These are phyloP conservation scores for Chelonia mydas DNA, from an alignment of 2,797 vertebrate genomes.

Conservation along the genomic window DNA sequence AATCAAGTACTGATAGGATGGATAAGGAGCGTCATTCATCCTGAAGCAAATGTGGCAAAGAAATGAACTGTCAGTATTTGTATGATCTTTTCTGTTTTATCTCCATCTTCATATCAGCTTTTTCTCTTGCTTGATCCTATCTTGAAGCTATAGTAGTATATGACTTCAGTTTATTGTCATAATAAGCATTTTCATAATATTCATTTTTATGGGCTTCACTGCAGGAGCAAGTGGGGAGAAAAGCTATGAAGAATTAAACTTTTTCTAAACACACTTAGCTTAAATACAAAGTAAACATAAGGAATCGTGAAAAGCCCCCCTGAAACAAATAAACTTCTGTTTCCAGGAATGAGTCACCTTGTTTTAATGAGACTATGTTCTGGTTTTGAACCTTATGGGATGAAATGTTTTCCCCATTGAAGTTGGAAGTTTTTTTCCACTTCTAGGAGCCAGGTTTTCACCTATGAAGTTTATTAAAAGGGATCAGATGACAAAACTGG, in stretches of 20 bases:
- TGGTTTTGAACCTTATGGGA: background rate
- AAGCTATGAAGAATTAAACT: background rate
- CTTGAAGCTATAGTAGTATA: background rate
- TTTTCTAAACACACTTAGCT: slow-evolving; percentile 34
- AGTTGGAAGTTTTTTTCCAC: slow-evolving; percentile 4
- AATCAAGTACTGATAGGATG: background rate
- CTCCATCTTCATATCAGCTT: background rate
- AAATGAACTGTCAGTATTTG: background rate
- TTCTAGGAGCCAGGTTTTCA: background rate
- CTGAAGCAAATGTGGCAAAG: background rate
- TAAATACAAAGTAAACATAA: background rate
- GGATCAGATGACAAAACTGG: background rate
- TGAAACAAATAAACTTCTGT: slow-evolving; percentile 28
- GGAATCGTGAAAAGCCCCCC: slow-evolving; percentile 5
- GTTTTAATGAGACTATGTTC: background rate
- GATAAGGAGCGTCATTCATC: background rate
- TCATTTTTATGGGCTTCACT: background rate
- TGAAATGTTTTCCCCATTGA: background rate
- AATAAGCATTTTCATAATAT: background rate
- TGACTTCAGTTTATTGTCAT: background rate
- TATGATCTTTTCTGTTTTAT: background rate
- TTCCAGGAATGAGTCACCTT: slow-evolving; percentile 7
- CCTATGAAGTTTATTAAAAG: background rate
- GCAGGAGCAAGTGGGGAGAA: background rate
- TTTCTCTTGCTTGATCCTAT: background rate